Conservation (phyloP, 2,113 vertebrate species). For the Chaetorhynchus papuensis region DNA sequence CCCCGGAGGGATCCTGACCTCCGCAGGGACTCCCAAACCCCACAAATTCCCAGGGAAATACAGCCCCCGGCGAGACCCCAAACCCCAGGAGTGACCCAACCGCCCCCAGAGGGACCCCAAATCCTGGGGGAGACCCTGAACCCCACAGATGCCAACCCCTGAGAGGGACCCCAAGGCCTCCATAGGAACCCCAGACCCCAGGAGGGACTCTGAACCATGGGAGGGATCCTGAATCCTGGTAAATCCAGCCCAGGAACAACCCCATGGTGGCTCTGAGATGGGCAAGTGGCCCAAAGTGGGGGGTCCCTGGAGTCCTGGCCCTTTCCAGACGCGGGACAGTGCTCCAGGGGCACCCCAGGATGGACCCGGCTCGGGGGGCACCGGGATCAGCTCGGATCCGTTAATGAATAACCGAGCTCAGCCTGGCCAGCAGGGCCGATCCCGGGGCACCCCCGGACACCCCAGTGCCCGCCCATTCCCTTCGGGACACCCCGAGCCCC, state of each 20-base stretch:
- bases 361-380: neutral
- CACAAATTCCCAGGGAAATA: neutral
- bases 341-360: neutral
- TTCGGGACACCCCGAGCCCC: neutral
- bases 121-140: neutral
- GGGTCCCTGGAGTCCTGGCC: neutral
- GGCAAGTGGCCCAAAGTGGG: neutral
- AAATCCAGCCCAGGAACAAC: neutral
- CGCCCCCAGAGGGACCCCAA: neutral
- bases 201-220: neutral
- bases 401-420: neutral
- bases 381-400: neutral
- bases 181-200: neutral
- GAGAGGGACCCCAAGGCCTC: neutral
- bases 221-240: neutral
- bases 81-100: neutral
- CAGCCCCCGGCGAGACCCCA: accelerated
- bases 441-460: neutral
- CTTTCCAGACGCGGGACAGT: too few relatives aligned
- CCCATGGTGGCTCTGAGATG: neutral
- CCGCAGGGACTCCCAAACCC: neutral
- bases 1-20: neutral
- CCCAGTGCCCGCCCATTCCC: accelerated
- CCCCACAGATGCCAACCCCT: accelerated
- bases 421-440: neutral